Evolutionary conservation across 2,888 invertebrate genomes (phyloP).

Genomic region (Campaea margaritaria): DNA sequence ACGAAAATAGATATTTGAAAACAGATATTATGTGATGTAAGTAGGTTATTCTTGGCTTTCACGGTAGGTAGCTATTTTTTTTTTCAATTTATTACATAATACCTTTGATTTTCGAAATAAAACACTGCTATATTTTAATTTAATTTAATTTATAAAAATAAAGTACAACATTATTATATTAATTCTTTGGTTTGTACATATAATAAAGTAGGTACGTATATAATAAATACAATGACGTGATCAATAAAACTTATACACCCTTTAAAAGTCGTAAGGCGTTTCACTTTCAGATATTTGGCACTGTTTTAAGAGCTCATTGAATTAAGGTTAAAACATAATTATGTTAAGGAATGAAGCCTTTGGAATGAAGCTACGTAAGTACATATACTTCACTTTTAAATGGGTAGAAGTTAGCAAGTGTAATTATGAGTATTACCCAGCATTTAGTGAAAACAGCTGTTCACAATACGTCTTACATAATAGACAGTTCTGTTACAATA

Average conservation of each 20-base stretch:
- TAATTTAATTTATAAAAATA: constrained; percentile 8
- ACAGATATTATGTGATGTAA: no score
- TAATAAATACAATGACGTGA: constrained; percentile 18
- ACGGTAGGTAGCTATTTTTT: no score
- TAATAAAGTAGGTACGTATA: constrained; percentile 9
- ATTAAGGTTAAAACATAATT: background rate
- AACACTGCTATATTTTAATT: background rate
- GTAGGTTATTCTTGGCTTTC: no score
- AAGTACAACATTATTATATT: constrained; percentile 20
- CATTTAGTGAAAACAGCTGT: background rate
- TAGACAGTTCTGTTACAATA: background rate
- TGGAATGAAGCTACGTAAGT: background rate
- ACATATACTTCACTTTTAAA: constrained; percentile 5
- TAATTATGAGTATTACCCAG: constrained; percentile 1
- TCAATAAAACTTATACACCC: background rate
- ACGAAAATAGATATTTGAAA: no score
- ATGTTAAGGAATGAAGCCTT: background rate
- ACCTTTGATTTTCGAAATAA: no score
- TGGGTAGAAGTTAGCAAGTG: background rate
- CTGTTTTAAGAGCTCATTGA: background rate
- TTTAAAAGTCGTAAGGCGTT: background rate
- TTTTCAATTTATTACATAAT: no score
- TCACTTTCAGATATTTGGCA: background rate
- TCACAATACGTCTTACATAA: background rate
- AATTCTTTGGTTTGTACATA: constrained; percentile 23